Percentiles rank a stretch among this genome's conserved stretches.
Evolutionary conservation across 2,797 vertebrate genomes (phyloP).

Genomic region (Pangasius larnaudii): DNA sequence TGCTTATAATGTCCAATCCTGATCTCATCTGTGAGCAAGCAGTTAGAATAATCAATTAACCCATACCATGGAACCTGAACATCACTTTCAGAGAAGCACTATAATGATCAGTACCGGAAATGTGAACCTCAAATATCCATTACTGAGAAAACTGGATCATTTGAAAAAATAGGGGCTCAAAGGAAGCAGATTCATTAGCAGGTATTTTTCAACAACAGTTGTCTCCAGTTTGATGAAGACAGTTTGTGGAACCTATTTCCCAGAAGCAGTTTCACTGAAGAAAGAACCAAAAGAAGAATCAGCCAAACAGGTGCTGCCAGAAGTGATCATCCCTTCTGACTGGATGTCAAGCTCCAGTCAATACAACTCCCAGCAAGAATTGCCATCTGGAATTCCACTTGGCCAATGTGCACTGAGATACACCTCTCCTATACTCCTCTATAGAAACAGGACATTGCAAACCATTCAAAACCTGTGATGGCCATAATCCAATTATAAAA

Average conservation of each 20-base stretch:
- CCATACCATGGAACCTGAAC: neutral
- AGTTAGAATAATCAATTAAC: neutral
- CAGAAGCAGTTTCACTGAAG: too few relatives aligned
- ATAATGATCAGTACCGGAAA: neutral
- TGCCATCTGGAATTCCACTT: neutral
- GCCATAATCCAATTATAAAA: too few relatives aligned
- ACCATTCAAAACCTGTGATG: too few relatives aligned
- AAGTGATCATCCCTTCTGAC: conserved; percentile 8
- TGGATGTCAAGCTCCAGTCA: conserved; percentile 15
- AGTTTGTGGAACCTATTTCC: conserved; percentile 49
- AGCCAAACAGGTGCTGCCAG: too few relatives aligned
- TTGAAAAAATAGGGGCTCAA: neutral
- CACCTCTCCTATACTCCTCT: too few relatives aligned
- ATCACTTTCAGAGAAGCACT: neutral
- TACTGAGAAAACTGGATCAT: too few relatives aligned
- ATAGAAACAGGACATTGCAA: too few relatives aligned
- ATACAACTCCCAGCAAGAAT: conserved; percentile 52
- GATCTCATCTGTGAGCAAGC: conserved; percentile 42
- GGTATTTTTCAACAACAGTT: neutral
- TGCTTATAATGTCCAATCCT: conserved; percentile 42
- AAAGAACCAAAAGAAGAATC: too few relatives aligned
- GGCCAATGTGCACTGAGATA: too few relatives aligned
- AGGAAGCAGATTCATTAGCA: neutral
- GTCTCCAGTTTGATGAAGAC: conserved; percentile 52
- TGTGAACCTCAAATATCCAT: neutral